Percentiles rank a stretch among this genome's conserved stretches.
phyloP scores from a whole-genome alignment of 2,797 vertebrate genomes.

The Protonibea diacanthus region DNA sequence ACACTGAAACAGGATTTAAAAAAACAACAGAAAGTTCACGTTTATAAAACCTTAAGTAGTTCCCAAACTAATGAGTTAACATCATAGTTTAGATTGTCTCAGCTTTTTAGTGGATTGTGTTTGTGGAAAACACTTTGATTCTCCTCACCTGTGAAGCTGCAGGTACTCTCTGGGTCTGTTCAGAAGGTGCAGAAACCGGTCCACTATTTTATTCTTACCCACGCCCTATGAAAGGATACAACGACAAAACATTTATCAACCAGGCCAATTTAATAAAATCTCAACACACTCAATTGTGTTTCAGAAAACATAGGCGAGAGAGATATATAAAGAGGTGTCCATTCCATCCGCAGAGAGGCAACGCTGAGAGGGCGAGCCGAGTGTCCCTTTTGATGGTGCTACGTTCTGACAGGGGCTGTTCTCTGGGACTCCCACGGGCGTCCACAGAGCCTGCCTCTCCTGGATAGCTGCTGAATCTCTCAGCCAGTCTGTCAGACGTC shows the following conservation, averaged over 20 bases:
- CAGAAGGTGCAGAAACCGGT: slow-evolving; percentile 95
- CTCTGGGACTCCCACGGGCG: slow-evolving; percentile 51
- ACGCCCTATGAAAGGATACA: slow-evolving; percentile 88
- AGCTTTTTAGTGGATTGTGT: too few species aligned
- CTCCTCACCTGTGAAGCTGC: slow-evolving; percentile 94
- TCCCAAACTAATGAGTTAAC: too few species aligned
- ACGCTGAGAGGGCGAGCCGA: slow-evolving; percentile 4
- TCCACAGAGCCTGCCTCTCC: slow-evolving; percentile 26
- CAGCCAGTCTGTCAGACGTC: slow-evolving; percentile 37
- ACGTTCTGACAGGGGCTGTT: slow-evolving; percentile 52
- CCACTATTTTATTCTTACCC: slow-evolving; percentile 98
- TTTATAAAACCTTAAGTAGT: background rate
- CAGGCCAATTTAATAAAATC: background rate
- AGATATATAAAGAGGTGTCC: slow-evolving; percentile 18
- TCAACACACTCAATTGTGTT: background rate
- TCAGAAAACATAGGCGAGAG: background rate
- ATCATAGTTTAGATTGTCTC: too few species aligned
- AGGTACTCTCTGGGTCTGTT: slow-evolving; percentile 97
- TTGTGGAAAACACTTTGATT: background rate
- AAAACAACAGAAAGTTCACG: background rate
- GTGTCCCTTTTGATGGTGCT: slow-evolving; percentile 45
- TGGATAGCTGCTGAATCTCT: slow-evolving; percentile 20
- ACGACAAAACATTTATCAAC: background rate
- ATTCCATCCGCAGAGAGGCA: background rate
- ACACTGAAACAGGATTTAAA: background rate